A percentile compares a stretch with the other conserved stretches of the same genome.
These are phyloP conservation scores for Acinonyx jubatus DNA, from an alignment of 2,113 vertebrate genomes.

Conservation along the genomic window DNA sequence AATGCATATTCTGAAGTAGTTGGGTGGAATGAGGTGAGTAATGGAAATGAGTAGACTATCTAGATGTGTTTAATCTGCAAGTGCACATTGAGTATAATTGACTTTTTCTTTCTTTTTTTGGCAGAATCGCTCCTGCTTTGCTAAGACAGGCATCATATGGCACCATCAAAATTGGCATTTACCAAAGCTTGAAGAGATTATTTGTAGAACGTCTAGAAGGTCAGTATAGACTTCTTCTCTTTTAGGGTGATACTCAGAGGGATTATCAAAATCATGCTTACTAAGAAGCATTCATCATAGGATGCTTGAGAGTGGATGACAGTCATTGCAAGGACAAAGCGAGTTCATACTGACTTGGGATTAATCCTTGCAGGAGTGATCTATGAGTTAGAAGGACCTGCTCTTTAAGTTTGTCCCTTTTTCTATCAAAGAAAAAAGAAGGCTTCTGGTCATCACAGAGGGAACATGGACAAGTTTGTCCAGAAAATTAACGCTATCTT, in stretches of 20 bases:
- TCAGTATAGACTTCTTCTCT: slow-evolving; percentile 78
- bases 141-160: slow-evolving; percentile 96
- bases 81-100: slow-evolving; percentile 13
- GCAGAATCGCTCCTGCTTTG: slow-evolving; percentile 95
- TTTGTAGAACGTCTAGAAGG: slow-evolving; percentile 95
- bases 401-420: slow-evolving; percentile 53
- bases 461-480: slow-evolving; percentile 2
- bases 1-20: slow-evolving; percentile 6
- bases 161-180: slow-evolving; percentile 98
- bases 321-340: slow-evolving; percentile 4
- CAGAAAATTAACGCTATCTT: slow-evolving; percentile 20
- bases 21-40: slow-evolving; percentile 14
- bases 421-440: not conserved
- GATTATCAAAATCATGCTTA: slow-evolving; percentile 54
- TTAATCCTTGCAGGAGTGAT: slow-evolving; percentile 41
- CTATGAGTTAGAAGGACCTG: not conserved
- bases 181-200: slow-evolving; percentile 95
- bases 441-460: slow-evolving; percentile 2
- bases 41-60: slow-evolving; percentile 17
- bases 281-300: not conserved
- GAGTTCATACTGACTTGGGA: slow-evolving; percentile 24
- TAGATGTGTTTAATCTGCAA: slow-evolving; percentile 44
- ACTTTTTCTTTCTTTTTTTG: slow-evolving; percentile 13
- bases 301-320: not conserved
- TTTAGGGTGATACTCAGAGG: slow-evolving; percentile 41